Evolutionary conservation across 2,888 invertebrate genomes (phyloP).

Genomic region (Itoplectis maculator): DNA sequence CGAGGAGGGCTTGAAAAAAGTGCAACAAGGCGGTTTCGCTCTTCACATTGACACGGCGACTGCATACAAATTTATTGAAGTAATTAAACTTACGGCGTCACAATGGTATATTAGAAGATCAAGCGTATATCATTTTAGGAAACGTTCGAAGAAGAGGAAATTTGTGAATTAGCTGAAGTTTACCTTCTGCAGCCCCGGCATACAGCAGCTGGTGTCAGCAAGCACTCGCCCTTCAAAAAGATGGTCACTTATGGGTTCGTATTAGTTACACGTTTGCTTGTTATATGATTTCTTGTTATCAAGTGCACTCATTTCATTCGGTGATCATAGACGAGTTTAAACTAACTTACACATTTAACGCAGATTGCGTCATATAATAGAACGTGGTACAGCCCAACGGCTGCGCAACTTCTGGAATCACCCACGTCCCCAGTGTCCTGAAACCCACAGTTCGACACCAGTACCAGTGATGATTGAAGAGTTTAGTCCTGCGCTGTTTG

Average conservation of each 20-base stretch:
- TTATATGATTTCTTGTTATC: neutral
- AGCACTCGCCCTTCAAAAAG: conserved; percentile 79
- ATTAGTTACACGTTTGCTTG: neutral
- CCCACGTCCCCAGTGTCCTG: conserved; percentile 75
- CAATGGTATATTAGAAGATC: neutral
- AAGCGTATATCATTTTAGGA: conserved; percentile 74
- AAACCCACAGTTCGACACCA: conserved; percentile 75
- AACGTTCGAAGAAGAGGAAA: conserved; percentile 88
- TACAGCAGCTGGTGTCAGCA: conserved; percentile 73
- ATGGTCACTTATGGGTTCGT: conserved; percentile 79
- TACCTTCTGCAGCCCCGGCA: conserved; percentile 73
- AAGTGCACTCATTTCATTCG: neutral
- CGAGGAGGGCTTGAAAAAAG: conserved; percentile 86
- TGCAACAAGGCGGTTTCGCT: conserved; percentile 89
- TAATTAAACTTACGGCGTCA: conserved; percentile 58
- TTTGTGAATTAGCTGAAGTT: conserved; percentile 88
- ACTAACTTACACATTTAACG: neutral
- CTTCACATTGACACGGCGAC: conserved; percentile 89
- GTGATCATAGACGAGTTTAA: neutral
- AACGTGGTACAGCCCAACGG: conserved; percentile 72
- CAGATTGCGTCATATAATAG: conserved; percentile 75
- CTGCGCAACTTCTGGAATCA: conserved; percentile 74
- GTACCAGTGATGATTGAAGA: conserved; percentile 76
- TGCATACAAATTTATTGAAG: conserved; percentile 89
- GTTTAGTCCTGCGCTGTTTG: conserved; percentile 76